These are phyloP conservation scores for Clistopyga incitator DNA, from an alignment of 2,888 invertebrate species.

Conservation along the genomic window DNA sequence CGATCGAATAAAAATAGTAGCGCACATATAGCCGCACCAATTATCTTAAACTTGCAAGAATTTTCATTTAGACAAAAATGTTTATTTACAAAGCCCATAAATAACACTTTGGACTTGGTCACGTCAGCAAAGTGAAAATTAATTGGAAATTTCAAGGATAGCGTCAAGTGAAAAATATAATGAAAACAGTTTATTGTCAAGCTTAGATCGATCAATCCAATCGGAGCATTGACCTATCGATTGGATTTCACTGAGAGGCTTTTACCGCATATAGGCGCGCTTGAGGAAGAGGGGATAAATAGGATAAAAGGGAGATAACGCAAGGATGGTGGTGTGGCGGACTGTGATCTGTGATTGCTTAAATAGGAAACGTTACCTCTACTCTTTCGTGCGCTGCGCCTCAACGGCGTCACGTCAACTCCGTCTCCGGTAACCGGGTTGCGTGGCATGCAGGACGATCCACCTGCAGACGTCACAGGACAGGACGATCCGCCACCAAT, in stretches of 20 bases:
- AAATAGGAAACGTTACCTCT: constrained; percentile 79
- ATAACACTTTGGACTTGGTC: no score
- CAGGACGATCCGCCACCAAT: constrained; percentile 77
- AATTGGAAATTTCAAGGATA: no score
- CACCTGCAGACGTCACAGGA: constrained; percentile 79
- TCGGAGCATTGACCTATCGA: constrained; percentile 2
- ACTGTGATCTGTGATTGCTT: constrained; percentile 40
- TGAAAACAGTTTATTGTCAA: no score
- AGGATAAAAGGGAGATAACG: not conserved
- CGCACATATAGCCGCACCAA: no score
- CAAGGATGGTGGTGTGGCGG: constrained; percentile 32
- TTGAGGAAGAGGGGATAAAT: not conserved
- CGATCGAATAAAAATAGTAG: not conserved
- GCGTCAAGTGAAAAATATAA: no score
- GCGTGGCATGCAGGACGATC: constrained; percentile 85
- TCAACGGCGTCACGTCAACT: constrained; percentile 85
- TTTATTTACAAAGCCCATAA: no score
- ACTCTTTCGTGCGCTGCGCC: constrained; percentile 83
- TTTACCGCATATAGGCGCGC: not conserved
- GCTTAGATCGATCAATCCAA: not conserved
- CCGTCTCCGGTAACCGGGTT: constrained; percentile 88
- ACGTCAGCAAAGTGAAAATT: no score
- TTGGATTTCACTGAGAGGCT: not conserved
- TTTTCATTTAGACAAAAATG: no score
- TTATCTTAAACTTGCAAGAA: no score